Evolutionary conservation across 64 coral and sea anemone genomes (phyloP).

Genomic region (Cladopsammia gracilis): DNA sequence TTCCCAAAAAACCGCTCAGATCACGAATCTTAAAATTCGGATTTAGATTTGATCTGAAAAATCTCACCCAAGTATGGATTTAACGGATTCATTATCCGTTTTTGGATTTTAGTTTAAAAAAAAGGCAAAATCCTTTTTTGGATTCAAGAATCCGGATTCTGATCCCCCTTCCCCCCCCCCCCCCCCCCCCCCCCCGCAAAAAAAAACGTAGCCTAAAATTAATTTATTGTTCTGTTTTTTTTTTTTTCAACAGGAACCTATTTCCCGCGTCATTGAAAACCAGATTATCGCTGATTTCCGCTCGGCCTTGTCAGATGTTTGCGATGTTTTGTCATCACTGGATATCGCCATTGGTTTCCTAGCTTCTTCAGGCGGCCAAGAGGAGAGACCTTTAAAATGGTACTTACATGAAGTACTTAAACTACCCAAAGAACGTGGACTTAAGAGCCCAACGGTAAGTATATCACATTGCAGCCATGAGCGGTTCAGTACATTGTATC

Average conservation of each 20-base stretch:
- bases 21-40: too few relatives aligned
- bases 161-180: too few relatives aligned
- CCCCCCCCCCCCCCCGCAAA: too few relatives aligned
- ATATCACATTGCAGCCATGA: too few relatives aligned
- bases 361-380: slow-evolving; percentile 55
- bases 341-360: slow-evolving; percentile 79
- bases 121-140: too few relatives aligned
- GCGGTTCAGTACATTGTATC: too few relatives aligned
- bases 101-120: too few relatives aligned
- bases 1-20: too few relatives aligned
- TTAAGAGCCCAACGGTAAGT: slow-evolving; percentile 58
- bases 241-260: slow-evolving; percentile 20
- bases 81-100: too few relatives aligned
- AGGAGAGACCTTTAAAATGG: slow-evolving; percentile 37
- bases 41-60: too few relatives aligned
- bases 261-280: slow-evolving; percentile 46
- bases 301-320: slow-evolving; percentile 64
- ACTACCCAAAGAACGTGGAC: slow-evolving; percentile 47
- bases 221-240: not conserved
- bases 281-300: slow-evolving; percentile 69
- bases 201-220: not conserved
- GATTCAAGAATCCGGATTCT: too few relatives aligned
- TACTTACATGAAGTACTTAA: slow-evolving; percentile 69
- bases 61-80: too few relatives aligned
- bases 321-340: slow-evolving; percentile 66